Evolutionary conservation across 2,113 vertebrate species (phyloP), one percentile per base, ranked within the genome.

Genomic region (Rhodinocichla rosea): DNA sequence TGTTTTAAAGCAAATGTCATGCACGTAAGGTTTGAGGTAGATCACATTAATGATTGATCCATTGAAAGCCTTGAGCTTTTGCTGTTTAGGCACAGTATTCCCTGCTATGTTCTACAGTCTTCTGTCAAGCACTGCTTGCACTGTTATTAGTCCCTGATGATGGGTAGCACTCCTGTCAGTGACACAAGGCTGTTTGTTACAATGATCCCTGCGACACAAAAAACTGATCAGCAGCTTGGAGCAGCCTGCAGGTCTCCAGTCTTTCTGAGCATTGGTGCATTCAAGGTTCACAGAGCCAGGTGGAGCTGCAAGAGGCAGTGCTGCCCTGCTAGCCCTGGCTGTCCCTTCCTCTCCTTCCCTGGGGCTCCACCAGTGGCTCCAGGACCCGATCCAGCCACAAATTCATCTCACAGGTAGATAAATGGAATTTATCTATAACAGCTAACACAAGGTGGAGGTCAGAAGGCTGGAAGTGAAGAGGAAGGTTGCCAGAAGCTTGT

Each of bases 381-480:
- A 35, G 7, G 3, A 40, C 37, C 30, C 0, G 0, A 14, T 56
- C 18, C 45, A 53, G 3, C n/a, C 32, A 47, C 23, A 65, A 15
- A 73, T 52, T n/a, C 64, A 64, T 26, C 30, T 77, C 21, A 16
- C 20, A 40, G 33, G 15, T 23, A 57, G 32, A 15, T 35, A 39
- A 7, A 1, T 35, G 30, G 20, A 45, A 21, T 84, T 83, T 64
- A 30, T 52, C 40, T 64, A 8, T 11, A 49, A 2, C 22, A 47
- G 57, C 42, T 49, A 30, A 30, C 15, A 5, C 21, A 18, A 83
- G 18, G 32, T 9, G 3, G 42, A 80, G 32, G 24, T 50, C 9
- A 11, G 11, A 86, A 89, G 57, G 12, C 50, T 78, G 60, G 10
- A n/a, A 65, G 14, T 11, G 21, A 42, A 70, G 55, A 70, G n/a